Conservation (phyloP, 2,888 invertebrate genomes). For the Drosophila demipolita region DNA sequence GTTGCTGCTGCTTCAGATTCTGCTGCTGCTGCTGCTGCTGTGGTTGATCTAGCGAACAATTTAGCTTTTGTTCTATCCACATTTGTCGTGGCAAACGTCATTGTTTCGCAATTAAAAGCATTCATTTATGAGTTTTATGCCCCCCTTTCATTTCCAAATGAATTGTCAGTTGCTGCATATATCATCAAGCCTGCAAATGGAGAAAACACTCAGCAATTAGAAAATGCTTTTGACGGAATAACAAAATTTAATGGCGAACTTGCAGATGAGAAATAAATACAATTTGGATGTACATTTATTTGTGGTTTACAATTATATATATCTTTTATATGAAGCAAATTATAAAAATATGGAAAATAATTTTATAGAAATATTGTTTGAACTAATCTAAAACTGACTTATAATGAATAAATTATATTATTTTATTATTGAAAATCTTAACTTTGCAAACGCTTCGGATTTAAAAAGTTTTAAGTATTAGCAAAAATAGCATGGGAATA, state of each 20-base stretch:
- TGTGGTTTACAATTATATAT: not conserved
- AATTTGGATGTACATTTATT: not conserved
- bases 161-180: constrained; percentile 53
- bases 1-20: constrained; percentile 25
- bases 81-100: constrained; percentile 62
- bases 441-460: no score
- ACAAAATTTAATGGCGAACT: constrained; percentile 3
- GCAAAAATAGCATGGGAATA: not conserved
- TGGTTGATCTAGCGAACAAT: constrained; percentile 43
- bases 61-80: constrained; percentile 48
- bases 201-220: constrained; percentile 44
- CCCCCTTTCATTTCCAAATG: constrained; percentile 15
- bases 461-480: no score
- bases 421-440: no score
- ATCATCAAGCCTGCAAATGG: constrained; percentile 48
- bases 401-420: not conserved
- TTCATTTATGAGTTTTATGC: constrained; percentile 64
- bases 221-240: constrained; percentile 23
- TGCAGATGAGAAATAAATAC: not conserved
- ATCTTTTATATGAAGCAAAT: not conserved
- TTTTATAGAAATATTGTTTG: not conserved
- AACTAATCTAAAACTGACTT: not conserved
- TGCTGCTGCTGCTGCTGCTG: constrained; percentile 31
- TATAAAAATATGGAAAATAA: not conserved
- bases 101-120: constrained; percentile 80